Evolutionary conservation across 1,140 invertebrate species (phyloP), one percentile per base, ranked within the genome.

Genomic region (Drosophila elegans): DNA sequence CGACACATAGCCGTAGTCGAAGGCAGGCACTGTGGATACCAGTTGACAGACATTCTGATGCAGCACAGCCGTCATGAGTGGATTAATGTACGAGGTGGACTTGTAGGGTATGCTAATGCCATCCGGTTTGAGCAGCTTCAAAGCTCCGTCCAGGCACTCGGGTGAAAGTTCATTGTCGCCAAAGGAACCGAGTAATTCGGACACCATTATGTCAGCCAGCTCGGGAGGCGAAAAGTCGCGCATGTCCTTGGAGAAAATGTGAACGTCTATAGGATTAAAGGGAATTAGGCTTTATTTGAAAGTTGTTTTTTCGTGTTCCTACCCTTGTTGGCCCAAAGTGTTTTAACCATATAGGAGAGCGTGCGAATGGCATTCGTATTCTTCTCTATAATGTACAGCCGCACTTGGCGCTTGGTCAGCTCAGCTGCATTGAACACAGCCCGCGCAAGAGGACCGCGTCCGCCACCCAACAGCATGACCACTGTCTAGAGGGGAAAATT

Each of bases 81-180:
- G 98, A 60, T 96, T 95, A 27, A 99, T 94, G 93, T 96, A 99
- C 0, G 98, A 99, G 3, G 96, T 98, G 81, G 99, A 99, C 59
- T 95, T 95, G 77, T 93, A 93, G 4, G 98, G 98, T 93, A 99
- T 99, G 90, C 97, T 98, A 57, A 99, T 96, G 16, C 98, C 98
- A 93, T 96, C 96, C 46, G 95, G 94, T 94, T 97, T 98, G 0
- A 99, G 93, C 75, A 98, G 96, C 44, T 95, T 95, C 80, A 98
- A 95, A 11, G 98, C 98, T 5, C 98, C 98, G 94, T 99, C 98
- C 11, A 99, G 94, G 93, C 99, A 99, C 93, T 99, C 99, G 0
- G 99, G 99, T 1, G 98, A 99, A 1, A 99, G 94, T 94, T 99
- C 99, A 93, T 99, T 99, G 92, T 99, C 98, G 16, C 98, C 98